Evolutionary conservation across 37 sponge, comb jelly and placozoan genomes (phyloP), one percentile per base, ranked within the genome.

Genomic region (Chondrilla cf. caribensis): DNA sequence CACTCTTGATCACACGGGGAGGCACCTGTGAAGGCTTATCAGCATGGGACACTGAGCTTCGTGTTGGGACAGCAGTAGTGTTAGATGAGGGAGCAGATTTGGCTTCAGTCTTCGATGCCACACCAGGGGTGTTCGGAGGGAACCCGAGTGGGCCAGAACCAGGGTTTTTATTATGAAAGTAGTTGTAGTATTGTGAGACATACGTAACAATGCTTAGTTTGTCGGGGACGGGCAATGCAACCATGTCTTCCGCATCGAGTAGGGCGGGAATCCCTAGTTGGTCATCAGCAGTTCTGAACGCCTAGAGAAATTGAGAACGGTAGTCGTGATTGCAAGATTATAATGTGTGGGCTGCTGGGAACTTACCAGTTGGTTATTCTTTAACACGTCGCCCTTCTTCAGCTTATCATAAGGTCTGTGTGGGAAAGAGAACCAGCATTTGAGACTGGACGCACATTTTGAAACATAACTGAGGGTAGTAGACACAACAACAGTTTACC

Each of bases 211-310:
- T 84, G 40, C 94, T 93, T 58, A 97, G 90, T 67, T 98, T 96
- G 78, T 98, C 98, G 9, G 98, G 98, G 6, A 87, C 83, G 3
- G n/a, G 33, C 6, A 98, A 83, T 7, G 83, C 89, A n/a, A 93
- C 90, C 93, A 92, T 92, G 68, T 98, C 98, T 36, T 90, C 94
- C 9, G 93, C 96, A 62, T 98, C 98, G 59, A 98, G 81, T 41
- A 98, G 85, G 17, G 89, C 86, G 1, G 92, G 86, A 36, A 98
- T 88, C n/a, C 86, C 92, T 0, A 98, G 89, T 58, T 91, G 85
- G 2, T 60, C 82, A 28, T 95, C 96, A 14, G 98, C 98, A 7
- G 95, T 86, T 33, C 70, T 41, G 58, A 95, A 98, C 2, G 98
- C 98, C 86, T 94, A 51, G 58, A n/a, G 35, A 33, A 14, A 32